Evolutionary conservation across 2,113 vertebrate species (phyloP).

Genomic region (Colinus virginianus): DNA sequence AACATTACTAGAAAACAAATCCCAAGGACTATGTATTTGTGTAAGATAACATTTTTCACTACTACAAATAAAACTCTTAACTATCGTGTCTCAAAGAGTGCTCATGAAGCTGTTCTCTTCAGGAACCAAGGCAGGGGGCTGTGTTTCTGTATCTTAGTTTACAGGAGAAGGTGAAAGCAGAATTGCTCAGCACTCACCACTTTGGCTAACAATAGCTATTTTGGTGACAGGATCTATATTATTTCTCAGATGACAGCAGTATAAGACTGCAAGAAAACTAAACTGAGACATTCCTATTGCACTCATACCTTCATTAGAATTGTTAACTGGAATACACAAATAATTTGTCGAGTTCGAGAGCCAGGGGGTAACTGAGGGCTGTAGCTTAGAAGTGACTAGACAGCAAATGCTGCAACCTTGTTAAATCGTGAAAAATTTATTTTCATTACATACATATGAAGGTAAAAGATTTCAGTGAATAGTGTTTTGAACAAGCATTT

Average conservation of each 20-base stretch:
- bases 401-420: slow-evolving; percentile 53
- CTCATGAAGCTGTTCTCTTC: background rate
- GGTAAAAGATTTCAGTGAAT: slow-evolving; percentile 75
- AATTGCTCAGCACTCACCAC: background rate
- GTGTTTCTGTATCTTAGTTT: background rate
- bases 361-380: background rate
- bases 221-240: background rate
- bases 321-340: background rate
- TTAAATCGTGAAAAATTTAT: slow-evolving; percentile 81
- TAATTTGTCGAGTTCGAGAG: slow-evolving; percentile 6
- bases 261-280: background rate
- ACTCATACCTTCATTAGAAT: background rate
- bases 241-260: background rate
- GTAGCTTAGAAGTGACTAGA: slow-evolving; percentile 39
- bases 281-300: rapidly evolving
- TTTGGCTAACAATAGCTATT: background rate
- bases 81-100: background rate
- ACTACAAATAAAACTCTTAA: background rate
- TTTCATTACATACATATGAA: slow-evolving; percentile 76
- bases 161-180: background rate
- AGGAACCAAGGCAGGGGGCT: background rate
- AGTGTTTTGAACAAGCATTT: slow-evolving; percentile 77
- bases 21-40: background rate
- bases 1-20: background rate
- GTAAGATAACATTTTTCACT: background rate